Conservation (phyloP, 2,113 vertebrate species). For the Dolichotis patagonum region DNA sequence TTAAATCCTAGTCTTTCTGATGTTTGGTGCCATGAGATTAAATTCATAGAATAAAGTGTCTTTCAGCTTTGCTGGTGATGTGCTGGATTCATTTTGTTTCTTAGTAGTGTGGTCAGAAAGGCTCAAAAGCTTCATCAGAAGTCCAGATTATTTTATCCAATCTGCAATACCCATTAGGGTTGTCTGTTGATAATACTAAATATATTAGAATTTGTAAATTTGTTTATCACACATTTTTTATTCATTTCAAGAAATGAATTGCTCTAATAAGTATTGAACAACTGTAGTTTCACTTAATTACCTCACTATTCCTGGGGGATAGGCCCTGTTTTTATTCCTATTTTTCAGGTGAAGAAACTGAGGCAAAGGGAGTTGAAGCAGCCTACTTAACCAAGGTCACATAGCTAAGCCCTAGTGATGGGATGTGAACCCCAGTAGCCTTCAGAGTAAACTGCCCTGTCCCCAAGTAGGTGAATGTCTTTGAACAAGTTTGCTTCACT, state of each 20-base stretch:
- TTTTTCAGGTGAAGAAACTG: background rate
- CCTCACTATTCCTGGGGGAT: background rate
- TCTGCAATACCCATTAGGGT: background rate
- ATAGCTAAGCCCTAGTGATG: background rate
- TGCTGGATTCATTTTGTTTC: background rate
- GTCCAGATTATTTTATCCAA: background rate
- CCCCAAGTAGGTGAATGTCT: background rate
- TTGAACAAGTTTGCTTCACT: background rate
- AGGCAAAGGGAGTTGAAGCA: background rate
- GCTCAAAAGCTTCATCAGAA: background rate
- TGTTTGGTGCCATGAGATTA: background rate
- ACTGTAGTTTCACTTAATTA: background rate
- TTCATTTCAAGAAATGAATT: background rate
- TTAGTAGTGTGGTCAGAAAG: background rate
- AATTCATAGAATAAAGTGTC: slow-evolving; percentile 23
- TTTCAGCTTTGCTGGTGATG: background rate
- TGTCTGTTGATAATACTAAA: slow-evolving; percentile 39
- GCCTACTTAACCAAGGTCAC: background rate
- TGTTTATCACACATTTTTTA: background rate
- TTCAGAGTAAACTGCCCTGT: background rate
- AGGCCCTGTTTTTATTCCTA: background rate
- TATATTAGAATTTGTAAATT: slow-evolving; percentile 34
- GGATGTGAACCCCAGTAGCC: background rate
- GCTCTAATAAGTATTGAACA: background rate
- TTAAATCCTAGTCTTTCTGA: slow-evolving; percentile 1